Evolutionary conservation across 2,888 invertebrate species (phyloP), one percentile per base, ranked within the genome.

Genomic region (Vanessa cardui): DNA sequence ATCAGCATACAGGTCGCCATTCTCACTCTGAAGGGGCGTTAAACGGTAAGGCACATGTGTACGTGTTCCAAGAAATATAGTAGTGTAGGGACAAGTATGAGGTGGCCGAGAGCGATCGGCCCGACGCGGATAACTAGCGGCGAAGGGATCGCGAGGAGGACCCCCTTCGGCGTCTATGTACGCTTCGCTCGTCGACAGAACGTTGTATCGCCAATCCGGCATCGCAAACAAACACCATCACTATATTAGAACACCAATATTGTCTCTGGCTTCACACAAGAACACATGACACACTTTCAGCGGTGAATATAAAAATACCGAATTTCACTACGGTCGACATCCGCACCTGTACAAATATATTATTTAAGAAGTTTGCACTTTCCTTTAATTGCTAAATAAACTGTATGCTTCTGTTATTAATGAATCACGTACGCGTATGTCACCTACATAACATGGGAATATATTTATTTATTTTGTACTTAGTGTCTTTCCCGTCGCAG

Each of bases 121-220:
- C 73, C 92, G 89, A 74, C 93, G 93, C 73, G 93, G 94, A 80
- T 93, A 93, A 79, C 91, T 90, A 77, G 91, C 88, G n/a, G 85
- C 88, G 67, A 88, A 86, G 45, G 90, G 92, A 76, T 89, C 90
- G 60, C 83, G 81, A 70, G 81, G 80, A 21, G 85, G 80, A 60
- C 78, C 81, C 56, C 81, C 84, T 70, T 86, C 87, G 70, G 83
- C 84, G 74, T 88, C 86, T 74, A 90, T 85, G 78, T 88, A 92
- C 78, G 92, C 92, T 85, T 93, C 93, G 83, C 90, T 92, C 78
- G 93, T 92, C 76, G 93, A 93, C 78, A 93, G 84, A 79, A 93
- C 92, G 85, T 93, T 93, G 88, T 93, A 92, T 76, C 93, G 90
- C 93, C 93, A 93, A 83, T 93, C 93, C 77, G 93, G 93, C 93